Evolutionary conservation across 2,113 vertebrate genomes (phyloP).

Genomic region (Seriola aureovittata): DNA sequence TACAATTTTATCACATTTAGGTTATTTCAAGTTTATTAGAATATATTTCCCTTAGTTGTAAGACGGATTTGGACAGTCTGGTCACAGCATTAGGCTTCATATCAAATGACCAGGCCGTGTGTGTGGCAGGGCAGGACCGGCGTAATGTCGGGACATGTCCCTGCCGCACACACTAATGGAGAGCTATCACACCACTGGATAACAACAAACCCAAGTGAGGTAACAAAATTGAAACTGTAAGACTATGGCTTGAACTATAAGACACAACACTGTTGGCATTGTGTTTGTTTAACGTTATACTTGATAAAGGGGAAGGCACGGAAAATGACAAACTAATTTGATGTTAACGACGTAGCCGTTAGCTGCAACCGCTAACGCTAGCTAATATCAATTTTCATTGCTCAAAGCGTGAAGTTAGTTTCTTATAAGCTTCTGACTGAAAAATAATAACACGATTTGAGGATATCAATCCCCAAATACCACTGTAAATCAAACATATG

Average conservation of each 20-base stretch:
- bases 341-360: not conserved
- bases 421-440: fast-evolving
- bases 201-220: not conserved
- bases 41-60: fast-evolving
- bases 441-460: not conserved
- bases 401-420: not conserved
- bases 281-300: fast-evolving
- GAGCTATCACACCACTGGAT: not conserved
- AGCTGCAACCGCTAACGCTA: slow-evolving; percentile 52
- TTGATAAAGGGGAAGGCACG: not conserved
- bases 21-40: not conserved
- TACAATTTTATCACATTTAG: too few species aligned
- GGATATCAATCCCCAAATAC: fast-evolving
- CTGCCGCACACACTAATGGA: slow-evolving; percentile 38
- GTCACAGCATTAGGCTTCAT: not conserved
- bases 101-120: slow-evolving; percentile 21
- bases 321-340: not conserved
- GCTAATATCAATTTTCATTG: not conserved
- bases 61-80: too few species aligned
- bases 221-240: fast-evolving
- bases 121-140: not conserved
- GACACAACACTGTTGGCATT: fast-evolving
- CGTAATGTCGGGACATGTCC: slow-evolving; percentile 78
- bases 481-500: not conserved
- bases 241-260: not conserved